phyloP scores from a whole-genome alignment of 2,888 invertebrate species.

The Diplolepis rosae region DNA sequence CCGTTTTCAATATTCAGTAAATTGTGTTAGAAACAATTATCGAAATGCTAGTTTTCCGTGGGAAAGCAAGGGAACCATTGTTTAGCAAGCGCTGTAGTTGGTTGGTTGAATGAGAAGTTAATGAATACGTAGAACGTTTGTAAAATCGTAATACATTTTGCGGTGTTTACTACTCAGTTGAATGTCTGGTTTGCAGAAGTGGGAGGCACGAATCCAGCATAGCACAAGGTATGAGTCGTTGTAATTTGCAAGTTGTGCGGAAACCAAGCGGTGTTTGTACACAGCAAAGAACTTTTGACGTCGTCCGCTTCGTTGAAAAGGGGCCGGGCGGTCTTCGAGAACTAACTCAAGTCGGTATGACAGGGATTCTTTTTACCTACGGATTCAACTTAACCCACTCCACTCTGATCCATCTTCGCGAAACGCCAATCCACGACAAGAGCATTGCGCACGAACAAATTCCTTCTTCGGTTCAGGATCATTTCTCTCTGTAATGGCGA shows the following conservation, averaged over 20 bases:
- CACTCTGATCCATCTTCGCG: slow-evolving; percentile 23
- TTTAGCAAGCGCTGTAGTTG: not conserved
- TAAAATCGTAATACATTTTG: slow-evolving; percentile 8
- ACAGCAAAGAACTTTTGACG: slow-evolving; percentile 39
- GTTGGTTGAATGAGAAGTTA: slow-evolving; percentile 6
- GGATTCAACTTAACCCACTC: slow-evolving; percentile 41
- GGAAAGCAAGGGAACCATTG: not conserved
- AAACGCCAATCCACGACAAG: slow-evolving; percentile 32
- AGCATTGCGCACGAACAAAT: slow-evolving; percentile 33
- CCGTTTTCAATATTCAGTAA: too few relatives aligned
- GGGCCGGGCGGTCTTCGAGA: slow-evolving; percentile 7
- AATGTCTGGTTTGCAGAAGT: slow-evolving; percentile 8
- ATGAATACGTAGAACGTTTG: not conserved
- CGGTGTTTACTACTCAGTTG: slow-evolving; percentile 16
- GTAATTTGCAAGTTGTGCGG: slow-evolving; percentile 17
- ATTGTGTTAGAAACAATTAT: too few relatives aligned
- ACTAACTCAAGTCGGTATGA: slow-evolving; percentile 36
- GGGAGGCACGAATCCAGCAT: slow-evolving; percentile 19
- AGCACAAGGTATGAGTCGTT: not conserved
- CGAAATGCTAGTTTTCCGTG: not conserved
- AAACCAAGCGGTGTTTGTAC: not conserved
- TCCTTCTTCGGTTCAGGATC: slow-evolving; percentile 24
- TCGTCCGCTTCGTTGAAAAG: slow-evolving; percentile 34
- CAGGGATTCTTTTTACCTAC: slow-evolving; percentile 39
- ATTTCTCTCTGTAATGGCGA: slow-evolving; percentile 22